Percentiles rank a stretch among this genome's conserved stretches.
Conservation (phyloP, 2,113 vertebrate species). For the Pionites leucogaster region DNA sequence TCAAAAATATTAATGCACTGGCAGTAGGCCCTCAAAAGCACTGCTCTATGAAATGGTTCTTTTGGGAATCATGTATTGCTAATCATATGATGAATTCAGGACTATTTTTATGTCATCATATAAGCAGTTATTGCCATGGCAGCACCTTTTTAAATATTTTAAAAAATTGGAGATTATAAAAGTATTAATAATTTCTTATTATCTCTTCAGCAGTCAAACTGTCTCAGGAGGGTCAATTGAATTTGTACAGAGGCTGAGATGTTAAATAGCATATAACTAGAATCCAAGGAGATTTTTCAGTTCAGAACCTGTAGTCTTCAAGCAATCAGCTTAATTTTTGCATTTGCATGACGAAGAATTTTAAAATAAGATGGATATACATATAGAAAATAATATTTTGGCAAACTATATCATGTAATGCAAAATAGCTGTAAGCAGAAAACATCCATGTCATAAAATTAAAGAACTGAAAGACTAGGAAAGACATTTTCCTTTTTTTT, state of each 20-base stretch:
- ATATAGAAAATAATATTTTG: not conserved
- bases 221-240: not conserved
- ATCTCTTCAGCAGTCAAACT: not conserved
- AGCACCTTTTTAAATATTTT: slow-evolving; percentile 14
- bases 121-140: slow-evolving; percentile 16
- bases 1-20: not conserved
- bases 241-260: not conserved
- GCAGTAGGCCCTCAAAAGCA: not conserved
- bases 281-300: not conserved
- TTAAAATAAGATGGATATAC: not conserved
- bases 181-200: slow-evolving; percentile 18
- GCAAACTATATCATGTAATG: not conserved
- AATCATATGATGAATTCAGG: slow-evolving; percentile 17
- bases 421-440: not conserved
- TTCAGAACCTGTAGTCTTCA: not conserved
- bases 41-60: not conserved
- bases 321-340: not conserved
- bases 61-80: not conserved
- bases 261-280: not conserved
- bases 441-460: not conserved
- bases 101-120: slow-evolving; percentile 38
- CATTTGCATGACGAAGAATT: not conserved
- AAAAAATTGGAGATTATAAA: slow-evolving; percentile 16
- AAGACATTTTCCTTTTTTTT: not conserved
- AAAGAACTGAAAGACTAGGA: not conserved